Evolutionary conservation across 2,113 vertebrate species (phyloP), one percentile per base, ranked within the genome.

Genomic region (Lynx canadensis): DNA sequence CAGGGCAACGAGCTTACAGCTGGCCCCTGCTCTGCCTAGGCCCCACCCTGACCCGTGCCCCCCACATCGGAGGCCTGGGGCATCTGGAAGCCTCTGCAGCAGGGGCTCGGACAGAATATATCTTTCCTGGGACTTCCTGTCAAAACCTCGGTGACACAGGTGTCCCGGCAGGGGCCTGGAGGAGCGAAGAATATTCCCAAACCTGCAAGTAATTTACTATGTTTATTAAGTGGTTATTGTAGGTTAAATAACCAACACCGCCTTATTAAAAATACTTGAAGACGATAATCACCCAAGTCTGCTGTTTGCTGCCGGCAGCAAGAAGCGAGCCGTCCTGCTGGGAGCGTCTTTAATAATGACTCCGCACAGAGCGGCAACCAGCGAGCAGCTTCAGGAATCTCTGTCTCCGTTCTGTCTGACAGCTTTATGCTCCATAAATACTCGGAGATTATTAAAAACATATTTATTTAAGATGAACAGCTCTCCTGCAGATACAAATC

Each of bases 391-490:
- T 98, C 94, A 94, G 92, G 81, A 98, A 97, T 97, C 97, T 95
- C 78, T 16, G 45, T 98, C 97, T 98, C 96, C 66, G 57, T 98
- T 98, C 97, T 68, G 83, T 60, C 73, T 95, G 98, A 97, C 98
- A 98, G 98, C 93, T 99, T 99, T 98, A 99, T 97, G 97, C 98
- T 98, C 98, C 98, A 97, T 98, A 99, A 99, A 99, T 98, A 98
- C 96, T 89, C 94, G 29, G 92, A 97, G 97, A 98, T 99, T 99
- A 99, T 99, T 99, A 98, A 99, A 99, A 99, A 98, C 98, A 98
- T 99, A 99, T 99, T 99, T 99, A 99, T 98, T 97, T 97, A 98
- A 99, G 98, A 99, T 98, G 98, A 99, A 98, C 97, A 78, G 93
- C 98, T 98, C 98, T 98, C 95, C 98, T 96, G 97, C 91, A 98